phyloP scores from a whole-genome alignment of 2,113 vertebrate genomes.

The Glareola pratincola region DNA sequence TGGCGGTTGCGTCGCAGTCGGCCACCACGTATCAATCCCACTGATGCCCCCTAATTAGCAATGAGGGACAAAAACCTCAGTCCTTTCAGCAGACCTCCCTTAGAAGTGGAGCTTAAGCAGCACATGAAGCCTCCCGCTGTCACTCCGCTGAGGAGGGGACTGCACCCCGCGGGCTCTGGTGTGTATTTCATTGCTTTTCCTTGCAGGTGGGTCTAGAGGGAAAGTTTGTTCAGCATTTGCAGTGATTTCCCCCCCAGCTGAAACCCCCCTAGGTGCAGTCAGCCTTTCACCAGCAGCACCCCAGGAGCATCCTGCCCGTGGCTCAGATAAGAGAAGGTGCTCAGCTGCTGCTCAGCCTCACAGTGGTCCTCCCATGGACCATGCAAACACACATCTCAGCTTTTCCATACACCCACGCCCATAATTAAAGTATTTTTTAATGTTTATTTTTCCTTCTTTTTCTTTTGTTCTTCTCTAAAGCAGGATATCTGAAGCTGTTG shows the following conservation, averaged over 20 bases:
- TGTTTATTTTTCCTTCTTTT: not conserved
- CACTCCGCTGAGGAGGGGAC: fast-evolving
- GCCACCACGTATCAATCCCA: fast-evolving
- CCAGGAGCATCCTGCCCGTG: not conserved
- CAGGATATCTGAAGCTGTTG: fast-evolving
- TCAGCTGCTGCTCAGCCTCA: not conserved
- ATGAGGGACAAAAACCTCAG: not conserved
- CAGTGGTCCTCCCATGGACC: not conserved
- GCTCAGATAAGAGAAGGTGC: not conserved
- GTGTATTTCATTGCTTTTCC: not conserved
- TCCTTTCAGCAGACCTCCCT: not conserved
- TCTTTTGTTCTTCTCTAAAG: not conserved
- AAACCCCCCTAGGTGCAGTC: not conserved
- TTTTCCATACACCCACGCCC: not conserved
- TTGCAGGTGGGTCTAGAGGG: fast-evolving
- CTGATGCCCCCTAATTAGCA: not conserved
- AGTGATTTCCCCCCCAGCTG: not conserved
- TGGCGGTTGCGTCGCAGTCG: fast-evolving
- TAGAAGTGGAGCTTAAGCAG: not conserved
- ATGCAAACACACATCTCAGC: not conserved
- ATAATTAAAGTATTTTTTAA: not conserved
- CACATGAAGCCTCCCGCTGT: not conserved
- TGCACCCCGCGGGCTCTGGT: fast-evolving
- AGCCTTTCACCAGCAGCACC: not conserved
- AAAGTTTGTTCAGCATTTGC: not conserved